Evolutionary conservation across 2,888 invertebrate species (phyloP).

Genomic region (Lepidonotus clava): DNA sequence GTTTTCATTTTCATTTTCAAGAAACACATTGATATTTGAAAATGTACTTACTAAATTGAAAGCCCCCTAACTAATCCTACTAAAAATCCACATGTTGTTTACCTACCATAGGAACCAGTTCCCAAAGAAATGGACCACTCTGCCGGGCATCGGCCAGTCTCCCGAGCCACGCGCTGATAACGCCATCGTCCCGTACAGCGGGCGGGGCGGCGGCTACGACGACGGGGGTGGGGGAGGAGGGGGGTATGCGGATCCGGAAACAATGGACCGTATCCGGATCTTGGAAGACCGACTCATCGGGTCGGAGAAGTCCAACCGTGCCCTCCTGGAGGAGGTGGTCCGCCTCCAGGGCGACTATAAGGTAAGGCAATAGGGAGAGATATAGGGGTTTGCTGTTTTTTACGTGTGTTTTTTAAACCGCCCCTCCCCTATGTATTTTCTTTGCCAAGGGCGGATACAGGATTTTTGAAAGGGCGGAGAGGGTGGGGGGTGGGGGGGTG

Average conservation of each 20-base stretch:
- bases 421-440: too few species aligned
- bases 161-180: slow-evolving; percentile 14
- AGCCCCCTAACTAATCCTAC: too few species aligned
- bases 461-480: too few species aligned
- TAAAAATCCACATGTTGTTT: not conserved
- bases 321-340: slow-evolving; percentile 79
- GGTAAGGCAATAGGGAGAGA: slow-evolving; percentile 5
- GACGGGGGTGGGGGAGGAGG: not conserved
- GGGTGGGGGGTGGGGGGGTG: too few species aligned
- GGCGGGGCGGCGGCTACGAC: not conserved
- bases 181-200: slow-evolving; percentile 37
- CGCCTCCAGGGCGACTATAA: slow-evolving; percentile 78
- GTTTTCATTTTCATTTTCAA: too few species aligned
- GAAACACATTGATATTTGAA: too few species aligned
- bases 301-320: slow-evolving; percentile 79
- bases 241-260: not conserved
- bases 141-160: slow-evolving; percentile 40
- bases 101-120: slow-evolving; percentile 32
- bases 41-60: too few species aligned
- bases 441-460: too few species aligned
- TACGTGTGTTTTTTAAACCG: too few species aligned
- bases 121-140: slow-evolving; percentile 36
- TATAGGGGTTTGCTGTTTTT: not conserved
- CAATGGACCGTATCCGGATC: slow-evolving; percentile 59
- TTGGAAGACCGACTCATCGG: slow-evolving; percentile 77